Percentiles rank a stretch among this genome's conserved stretches.
Conservation (phyloP, 2,888 invertebrate genomes). For the Plebejus argus region DNA sequence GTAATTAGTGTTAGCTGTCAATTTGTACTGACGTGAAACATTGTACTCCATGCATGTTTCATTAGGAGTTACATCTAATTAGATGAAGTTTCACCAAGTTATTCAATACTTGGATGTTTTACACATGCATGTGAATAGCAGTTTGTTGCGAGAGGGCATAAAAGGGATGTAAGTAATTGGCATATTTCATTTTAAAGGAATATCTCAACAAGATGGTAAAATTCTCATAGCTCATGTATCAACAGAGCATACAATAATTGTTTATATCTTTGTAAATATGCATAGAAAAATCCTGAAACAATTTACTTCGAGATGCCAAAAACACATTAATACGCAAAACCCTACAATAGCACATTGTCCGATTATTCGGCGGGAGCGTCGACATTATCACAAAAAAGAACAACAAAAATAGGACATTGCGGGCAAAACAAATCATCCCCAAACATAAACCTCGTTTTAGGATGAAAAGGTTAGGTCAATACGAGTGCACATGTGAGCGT, state of each 20-base stretch:
- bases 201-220: too few species aligned
- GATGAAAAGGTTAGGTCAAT: constrained; percentile 71
- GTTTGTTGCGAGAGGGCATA: background rate
- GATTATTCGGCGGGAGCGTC: too few species aligned
- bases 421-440: constrained; percentile 37
- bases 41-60: constrained; percentile 12
- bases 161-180: background rate
- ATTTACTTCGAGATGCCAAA: too few species aligned
- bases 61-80: constrained; percentile 19
- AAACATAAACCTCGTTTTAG: constrained; percentile 51
- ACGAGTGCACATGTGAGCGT: constrained; percentile 70
- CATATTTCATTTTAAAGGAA: background rate
- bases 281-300: too few species aligned
- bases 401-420: constrained; percentile 19
- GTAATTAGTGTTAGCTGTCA: constrained; percentile 29
- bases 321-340: too few species aligned
- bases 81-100: constrained; percentile 12
- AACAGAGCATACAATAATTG: too few species aligned
- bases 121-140: constrained; percentile 2
- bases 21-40: constrained; percentile 19
- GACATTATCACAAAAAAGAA: too few species aligned
- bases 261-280: too few species aligned
- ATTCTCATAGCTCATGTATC: too few species aligned
- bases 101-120: constrained; percentile 10
- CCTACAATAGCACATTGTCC: too few species aligned